phyloP scores from a whole-genome alignment of 2,113 vertebrate genomes.

The Perognathus longimembris region DNA sequence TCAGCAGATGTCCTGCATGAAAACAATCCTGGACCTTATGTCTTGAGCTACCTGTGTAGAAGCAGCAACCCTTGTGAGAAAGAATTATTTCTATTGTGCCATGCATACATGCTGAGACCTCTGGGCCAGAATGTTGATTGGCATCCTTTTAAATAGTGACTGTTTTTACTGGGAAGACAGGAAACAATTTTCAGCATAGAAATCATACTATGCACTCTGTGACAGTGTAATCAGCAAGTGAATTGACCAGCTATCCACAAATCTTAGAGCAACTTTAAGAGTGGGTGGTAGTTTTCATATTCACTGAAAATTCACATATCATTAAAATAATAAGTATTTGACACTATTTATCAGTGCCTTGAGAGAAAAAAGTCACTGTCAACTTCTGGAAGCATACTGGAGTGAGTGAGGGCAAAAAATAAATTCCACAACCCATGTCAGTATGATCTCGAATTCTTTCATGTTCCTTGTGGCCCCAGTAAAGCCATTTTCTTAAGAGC shows the following conservation, averaged over 20 bases:
- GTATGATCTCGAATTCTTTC: constrained; percentile 66
- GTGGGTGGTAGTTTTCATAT: not conserved
- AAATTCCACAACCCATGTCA: constrained; percentile 3
- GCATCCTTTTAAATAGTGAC: constrained; percentile 84
- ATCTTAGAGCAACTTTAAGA: constrained; percentile 58
- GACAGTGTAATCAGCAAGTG: constrained; percentile 84
- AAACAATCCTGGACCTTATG: not conserved
- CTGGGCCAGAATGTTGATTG: constrained; percentile 82
- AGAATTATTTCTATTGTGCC: constrained; percentile 55
- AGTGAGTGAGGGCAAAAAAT: not conserved
- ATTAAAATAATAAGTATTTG: constrained; percentile 7
- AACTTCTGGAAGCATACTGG: not conserved
- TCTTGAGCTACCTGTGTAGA: constrained; percentile 54
- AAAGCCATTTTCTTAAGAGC: constrained; percentile 33
- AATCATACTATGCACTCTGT: constrained; percentile 82
- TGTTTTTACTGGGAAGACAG: constrained; percentile 84
- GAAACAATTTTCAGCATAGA: constrained; percentile 82
- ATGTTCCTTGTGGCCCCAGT: constrained; percentile 59
- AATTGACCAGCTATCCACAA: constrained; percentile 81
- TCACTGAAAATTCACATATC: constrained; percentile 56
- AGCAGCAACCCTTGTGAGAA: not conserved
- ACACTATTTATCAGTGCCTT: not conserved
- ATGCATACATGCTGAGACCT: constrained; percentile 77
- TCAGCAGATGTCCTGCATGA: not conserved
- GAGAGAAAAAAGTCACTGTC: constrained; percentile 32